phyloP scores from a whole-genome alignment of 1,140 invertebrate species.

The Euura saliciscinereae region DNA sequence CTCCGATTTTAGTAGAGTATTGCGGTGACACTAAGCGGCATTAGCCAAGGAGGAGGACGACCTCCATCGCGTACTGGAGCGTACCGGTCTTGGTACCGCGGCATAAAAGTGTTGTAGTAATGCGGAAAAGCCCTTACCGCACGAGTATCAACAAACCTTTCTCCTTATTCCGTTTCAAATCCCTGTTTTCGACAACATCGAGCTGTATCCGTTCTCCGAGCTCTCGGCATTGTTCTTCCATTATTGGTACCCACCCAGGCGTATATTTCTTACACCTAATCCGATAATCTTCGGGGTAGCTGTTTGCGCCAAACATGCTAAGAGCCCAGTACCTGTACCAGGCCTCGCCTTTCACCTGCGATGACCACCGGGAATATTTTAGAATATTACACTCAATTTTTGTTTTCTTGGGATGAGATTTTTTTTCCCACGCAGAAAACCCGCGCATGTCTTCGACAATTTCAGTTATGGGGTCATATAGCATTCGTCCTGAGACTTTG shows the following conservation, averaged over 20 bases:
- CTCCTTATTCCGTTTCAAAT: background rate
- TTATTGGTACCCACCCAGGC: background rate
- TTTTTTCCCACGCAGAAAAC: background rate
- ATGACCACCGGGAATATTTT: background rate
- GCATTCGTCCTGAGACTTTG: background rate
- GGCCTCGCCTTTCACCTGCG: background rate
- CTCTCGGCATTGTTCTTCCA: background rate
- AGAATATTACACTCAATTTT: too few species aligned
- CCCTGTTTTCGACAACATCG: slow-evolving; percentile 1
- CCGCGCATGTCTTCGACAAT: background rate
- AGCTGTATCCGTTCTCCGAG: background rate
- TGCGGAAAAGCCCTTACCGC: background rate
- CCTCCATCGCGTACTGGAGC: slow-evolving; percentile 2
- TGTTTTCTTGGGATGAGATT: background rate
- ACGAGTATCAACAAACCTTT: background rate
- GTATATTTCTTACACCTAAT: slow-evolving; percentile 7
- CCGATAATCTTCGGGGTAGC: background rate
- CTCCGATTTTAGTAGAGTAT: background rate
- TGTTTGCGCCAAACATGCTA: background rate
- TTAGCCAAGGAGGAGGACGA: background rate
- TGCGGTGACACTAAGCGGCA: background rate
- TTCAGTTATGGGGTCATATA: background rate
- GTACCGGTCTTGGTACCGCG: background rate
- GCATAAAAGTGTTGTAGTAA: background rate
- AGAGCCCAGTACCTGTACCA: background rate